phyloP scores from a whole-genome alignment of 2,888 invertebrate species.

The Timandra comae region DNA sequence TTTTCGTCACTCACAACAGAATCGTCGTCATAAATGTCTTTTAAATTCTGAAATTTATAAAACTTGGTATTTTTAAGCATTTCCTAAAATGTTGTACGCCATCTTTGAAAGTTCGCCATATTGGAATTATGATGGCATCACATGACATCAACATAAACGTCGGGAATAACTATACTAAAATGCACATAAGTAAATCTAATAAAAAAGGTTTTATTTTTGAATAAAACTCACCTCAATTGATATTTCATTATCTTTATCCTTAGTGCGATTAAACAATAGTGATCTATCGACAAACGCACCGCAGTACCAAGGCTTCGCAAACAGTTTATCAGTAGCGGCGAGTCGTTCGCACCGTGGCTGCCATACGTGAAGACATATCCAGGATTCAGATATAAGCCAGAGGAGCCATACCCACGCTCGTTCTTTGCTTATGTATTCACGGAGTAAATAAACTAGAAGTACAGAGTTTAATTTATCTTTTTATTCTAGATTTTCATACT shows the following conservation, averaged over 20 bases:
- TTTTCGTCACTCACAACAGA: constrained; percentile 46
- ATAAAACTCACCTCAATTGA: constrained; percentile 56
- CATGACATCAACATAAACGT: too few species aligned
- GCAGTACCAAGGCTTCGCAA: constrained; percentile 89
- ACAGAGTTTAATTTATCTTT: constrained; percentile 1
- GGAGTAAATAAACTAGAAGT: constrained; percentile 60
- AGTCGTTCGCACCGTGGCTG: constrained; percentile 87
- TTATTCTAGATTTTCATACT: not conserved
- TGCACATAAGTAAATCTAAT: too few species aligned
- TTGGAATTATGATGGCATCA: too few species aligned
- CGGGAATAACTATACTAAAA: too few species aligned
- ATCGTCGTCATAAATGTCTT: constrained; percentile 33
- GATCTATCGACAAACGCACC: constrained; percentile 90
- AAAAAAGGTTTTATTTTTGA: too few species aligned
- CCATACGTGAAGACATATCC: constrained; percentile 93
- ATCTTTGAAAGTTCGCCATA: too few species aligned
- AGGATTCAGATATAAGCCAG: constrained; percentile 89
- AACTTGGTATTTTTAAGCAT: too few species aligned
- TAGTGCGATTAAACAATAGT: constrained; percentile 86
- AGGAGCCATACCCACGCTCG: constrained; percentile 87
- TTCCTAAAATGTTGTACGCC: too few species aligned
- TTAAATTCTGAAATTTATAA: constrained; percentile 38
- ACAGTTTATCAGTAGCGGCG: constrained; percentile 89
- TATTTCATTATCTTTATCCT: constrained; percentile 78
- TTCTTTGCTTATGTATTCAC: constrained; percentile 76